Percentiles rank a stretch among this genome's conserved stretches.
Evolutionary conservation across 2,113 vertebrate genomes (phyloP).

Genomic region (Ellobius talpinus): DNA sequence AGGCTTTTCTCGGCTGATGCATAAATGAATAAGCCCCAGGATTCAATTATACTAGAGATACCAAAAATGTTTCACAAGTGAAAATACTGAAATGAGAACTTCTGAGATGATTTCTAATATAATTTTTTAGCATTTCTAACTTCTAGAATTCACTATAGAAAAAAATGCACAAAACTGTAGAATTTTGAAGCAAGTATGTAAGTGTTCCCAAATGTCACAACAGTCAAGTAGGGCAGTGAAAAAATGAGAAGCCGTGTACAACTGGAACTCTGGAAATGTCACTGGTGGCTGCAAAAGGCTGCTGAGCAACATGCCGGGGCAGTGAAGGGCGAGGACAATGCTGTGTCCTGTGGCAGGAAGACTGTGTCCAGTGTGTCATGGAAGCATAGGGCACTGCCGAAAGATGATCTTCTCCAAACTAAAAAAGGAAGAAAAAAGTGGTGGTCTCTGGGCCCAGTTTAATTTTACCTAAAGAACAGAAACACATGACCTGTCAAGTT

Average conservation of each 20-base stretch:
- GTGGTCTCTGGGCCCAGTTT: not conserved
- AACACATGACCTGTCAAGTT: not conserved
- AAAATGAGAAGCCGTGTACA: not conserved
- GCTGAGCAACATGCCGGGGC: not conserved
- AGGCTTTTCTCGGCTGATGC: not conserved
- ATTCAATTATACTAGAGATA: not conserved
- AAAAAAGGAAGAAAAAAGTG: not conserved
- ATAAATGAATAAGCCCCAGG: not conserved
- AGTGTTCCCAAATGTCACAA: not conserved
- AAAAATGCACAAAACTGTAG: not conserved
- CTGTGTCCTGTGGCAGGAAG: not conserved
- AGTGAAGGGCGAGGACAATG: not conserved
- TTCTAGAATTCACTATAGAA: not conserved
- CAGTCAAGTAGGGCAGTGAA: not conserved
- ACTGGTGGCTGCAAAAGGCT: not conserved
- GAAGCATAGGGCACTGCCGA: not conserved
- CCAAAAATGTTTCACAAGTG: not conserved
- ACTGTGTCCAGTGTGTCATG: not conserved
- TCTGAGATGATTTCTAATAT: not conserved
- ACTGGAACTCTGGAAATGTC: not conserved
- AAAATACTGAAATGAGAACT: not conserved
- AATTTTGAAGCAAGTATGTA: constrained; percentile 40
- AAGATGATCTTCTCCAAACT: not conserved
- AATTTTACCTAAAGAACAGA: constrained; percentile 28
- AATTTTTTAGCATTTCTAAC: not conserved